A percentile compares a stretch with the other conserved stretches of the same genome.
These are phyloP conservation scores for Pristionchus mayeri DNA, from an alignment of 2,888 invertebrate species.

Conservation along the genomic window DNA sequence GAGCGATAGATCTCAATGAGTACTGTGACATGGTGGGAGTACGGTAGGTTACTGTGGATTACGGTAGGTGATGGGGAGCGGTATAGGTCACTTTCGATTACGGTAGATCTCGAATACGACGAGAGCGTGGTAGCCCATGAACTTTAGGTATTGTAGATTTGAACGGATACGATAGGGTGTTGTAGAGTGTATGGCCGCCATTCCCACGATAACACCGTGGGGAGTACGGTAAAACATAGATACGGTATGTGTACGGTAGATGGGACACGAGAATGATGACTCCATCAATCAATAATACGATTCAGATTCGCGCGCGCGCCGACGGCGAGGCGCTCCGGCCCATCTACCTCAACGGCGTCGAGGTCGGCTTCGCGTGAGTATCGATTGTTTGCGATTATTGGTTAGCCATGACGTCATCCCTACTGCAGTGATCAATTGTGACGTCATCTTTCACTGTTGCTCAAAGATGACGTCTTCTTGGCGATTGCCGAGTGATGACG, in stretches of 20 bases:
- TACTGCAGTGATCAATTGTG: not conserved
- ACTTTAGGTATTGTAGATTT: not conserved
- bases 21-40: not conserved
- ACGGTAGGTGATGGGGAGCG: not conserved
- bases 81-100: not conserved
- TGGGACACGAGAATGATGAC: not conserved
- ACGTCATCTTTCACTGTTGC: too few relatives aligned
- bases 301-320: not conserved
- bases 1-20: not conserved
- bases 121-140: too few relatives aligned
- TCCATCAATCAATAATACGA: not conserved
- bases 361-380: conserved; percentile 66
- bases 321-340: conserved; percentile 55
- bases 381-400: not conserved
- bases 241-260: not conserved
- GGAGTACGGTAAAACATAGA: not conserved
- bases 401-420: not conserved
- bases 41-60: not conserved
- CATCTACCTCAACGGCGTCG: conserved; percentile 65
- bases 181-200: too few relatives aligned
- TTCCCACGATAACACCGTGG: too few relatives aligned
- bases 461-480: too few relatives aligned
- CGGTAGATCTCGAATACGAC: too few relatives aligned
- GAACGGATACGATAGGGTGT: too few relatives aligned
- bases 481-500: too few relatives aligned